phyloP scores from a whole-genome alignment of 2,888 invertebrate genomes.

The Priapulus caudatus region DNA sequence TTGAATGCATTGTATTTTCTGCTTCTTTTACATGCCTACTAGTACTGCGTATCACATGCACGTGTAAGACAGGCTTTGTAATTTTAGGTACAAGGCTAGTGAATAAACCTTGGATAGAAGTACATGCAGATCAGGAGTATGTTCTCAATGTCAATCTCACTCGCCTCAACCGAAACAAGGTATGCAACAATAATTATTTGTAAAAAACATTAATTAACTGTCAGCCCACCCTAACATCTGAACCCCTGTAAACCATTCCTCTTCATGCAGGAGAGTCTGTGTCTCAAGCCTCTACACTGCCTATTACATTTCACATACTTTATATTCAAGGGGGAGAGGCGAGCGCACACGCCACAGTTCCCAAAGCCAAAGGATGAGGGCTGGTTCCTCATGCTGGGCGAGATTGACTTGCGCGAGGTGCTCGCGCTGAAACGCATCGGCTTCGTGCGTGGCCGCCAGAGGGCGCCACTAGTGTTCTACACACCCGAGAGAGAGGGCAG shows the following conservation, averaged over 20 bases:
- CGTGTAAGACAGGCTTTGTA: slow-evolving; percentile 14
- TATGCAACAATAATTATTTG: slow-evolving; percentile 16
- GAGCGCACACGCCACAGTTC: slow-evolving; percentile 68
- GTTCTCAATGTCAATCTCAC: slow-evolving; percentile 46
- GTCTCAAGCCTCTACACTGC: no score
- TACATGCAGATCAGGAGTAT: slow-evolving; percentile 61
- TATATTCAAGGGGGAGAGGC: no score
- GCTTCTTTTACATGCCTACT: no score
- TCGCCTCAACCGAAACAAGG: slow-evolving; percentile 33
- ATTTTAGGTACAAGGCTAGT: slow-evolving; percentile 19
- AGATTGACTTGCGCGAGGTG: slow-evolving; percentile 53
- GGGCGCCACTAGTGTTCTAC: slow-evolving; percentile 49
- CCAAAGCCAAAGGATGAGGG: slow-evolving; percentile 88
- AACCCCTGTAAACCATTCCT: no score
- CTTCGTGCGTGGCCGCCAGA: slow-evolving; percentile 25
- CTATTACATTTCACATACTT: no score
- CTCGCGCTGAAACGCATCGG: slow-evolving; percentile 64
- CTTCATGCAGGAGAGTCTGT: no score
- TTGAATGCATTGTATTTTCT: no score
- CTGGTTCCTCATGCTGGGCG: slow-evolving; percentile 81
- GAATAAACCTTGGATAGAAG: slow-evolving; percentile 45
- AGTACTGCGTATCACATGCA: no score
- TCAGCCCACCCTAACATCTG: no score
- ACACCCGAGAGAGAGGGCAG: slow-evolving; percentile 49
- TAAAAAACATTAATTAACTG: no score